A percentile compares a stretch with the other conserved stretches of the same genome.
phyloP scores from a whole-genome alignment of 1,140 invertebrate species.

The Trichonephila clavata region DNA sequence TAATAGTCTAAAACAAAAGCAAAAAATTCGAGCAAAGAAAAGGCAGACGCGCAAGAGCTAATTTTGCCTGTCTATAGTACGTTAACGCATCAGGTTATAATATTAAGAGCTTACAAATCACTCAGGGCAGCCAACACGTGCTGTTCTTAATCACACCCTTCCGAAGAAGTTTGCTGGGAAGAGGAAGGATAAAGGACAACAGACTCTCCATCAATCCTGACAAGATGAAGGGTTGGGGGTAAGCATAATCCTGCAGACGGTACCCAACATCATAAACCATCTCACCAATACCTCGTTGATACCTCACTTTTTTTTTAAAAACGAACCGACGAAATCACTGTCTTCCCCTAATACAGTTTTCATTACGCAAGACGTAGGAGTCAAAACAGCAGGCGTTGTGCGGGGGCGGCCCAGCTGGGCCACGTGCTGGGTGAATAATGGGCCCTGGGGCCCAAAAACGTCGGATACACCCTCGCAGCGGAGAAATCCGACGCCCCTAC shows the following conservation, averaged over 20 bases:
- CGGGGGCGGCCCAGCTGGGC: constrained; percentile 57
- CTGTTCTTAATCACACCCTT: not conserved
- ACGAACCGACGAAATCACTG: not conserved
- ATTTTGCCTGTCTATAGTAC: not conserved
- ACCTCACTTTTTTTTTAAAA: constrained; percentile 3
- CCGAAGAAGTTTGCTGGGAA: not conserved
- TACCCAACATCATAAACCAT: constrained; percentile 41
- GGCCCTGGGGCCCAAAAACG: constrained; percentile 48
- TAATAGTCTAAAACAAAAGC: too few species aligned
- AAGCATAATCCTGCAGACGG: not conserved
- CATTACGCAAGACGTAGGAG: constrained; percentile 49
- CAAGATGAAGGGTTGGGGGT: not conserved
- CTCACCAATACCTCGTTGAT: constrained; percentile 66
- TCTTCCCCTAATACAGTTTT: constrained; percentile 2
- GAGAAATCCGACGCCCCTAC: constrained; percentile 57
- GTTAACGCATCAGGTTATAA: not conserved
- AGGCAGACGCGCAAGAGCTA: too few species aligned
- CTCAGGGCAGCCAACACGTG: not conserved
- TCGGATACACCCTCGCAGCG: constrained; percentile 61
- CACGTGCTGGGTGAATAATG: constrained; percentile 70
- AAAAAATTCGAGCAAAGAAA: too few species aligned
- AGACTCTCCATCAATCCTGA: not conserved
- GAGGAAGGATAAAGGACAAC: not conserved
- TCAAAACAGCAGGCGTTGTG: constrained; percentile 64
- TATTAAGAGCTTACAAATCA: constrained; percentile 30